Conservation (phyloP, 2,888 invertebrate species). For the Drosophila prostipennis region DNA sequence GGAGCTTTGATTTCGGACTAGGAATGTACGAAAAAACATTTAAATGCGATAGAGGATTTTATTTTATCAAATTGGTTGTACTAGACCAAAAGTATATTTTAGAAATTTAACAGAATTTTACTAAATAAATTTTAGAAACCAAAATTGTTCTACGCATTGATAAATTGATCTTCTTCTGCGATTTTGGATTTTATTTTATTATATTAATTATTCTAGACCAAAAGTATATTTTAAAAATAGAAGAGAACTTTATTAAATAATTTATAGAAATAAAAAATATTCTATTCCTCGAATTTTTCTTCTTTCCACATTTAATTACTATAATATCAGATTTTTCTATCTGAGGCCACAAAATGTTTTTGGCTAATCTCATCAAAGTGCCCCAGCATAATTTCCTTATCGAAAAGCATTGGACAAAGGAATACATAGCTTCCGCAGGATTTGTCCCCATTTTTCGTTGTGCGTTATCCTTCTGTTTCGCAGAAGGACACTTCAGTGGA, state of each 20-base stretch:
- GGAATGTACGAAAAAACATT: neutral
- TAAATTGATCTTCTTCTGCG: too few species aligned
- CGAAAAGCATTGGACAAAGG: slow-evolving; percentile 53
- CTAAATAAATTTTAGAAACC: too few species aligned
- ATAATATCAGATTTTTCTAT: slow-evolving; percentile 11
- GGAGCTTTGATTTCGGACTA: slow-evolving; percentile 1
- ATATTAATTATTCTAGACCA: too few species aligned
- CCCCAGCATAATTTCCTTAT: slow-evolving; percentile 69
- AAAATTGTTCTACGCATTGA: too few species aligned
- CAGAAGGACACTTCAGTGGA: slow-evolving; percentile 45
- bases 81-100: neutral
- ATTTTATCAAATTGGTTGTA: neutral
- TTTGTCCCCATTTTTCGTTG: slow-evolving; percentile 17
- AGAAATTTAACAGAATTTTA: too few species aligned
- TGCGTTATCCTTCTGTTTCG: slow-evolving; percentile 12
- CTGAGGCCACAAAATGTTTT: slow-evolving; percentile 26
- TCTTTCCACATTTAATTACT: neutral
- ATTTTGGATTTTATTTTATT: too few species aligned
- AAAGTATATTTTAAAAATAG: too few species aligned
- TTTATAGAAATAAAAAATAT: too few species aligned
- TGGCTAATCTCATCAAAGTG: slow-evolving; percentile 70
- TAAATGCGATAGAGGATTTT: neutral
- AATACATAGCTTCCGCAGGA: slow-evolving; percentile 18
- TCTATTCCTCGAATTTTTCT: neutral
- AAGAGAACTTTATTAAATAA: too few species aligned